Evolutionary conservation across 2,113 vertebrate species (phyloP).

Genomic region (Pycnonotus jocosus): DNA sequence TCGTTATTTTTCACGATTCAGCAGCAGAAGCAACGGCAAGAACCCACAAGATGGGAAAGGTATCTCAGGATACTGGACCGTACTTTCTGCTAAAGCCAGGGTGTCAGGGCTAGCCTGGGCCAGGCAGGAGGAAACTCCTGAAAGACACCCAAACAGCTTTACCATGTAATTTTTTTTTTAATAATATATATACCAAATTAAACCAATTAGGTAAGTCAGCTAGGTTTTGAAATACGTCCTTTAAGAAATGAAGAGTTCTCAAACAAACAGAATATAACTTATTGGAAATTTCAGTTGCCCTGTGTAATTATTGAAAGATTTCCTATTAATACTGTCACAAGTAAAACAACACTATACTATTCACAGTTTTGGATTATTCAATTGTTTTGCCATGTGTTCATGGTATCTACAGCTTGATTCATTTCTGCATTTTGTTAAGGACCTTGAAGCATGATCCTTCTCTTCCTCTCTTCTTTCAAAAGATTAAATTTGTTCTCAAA

Average conservation of each 20-base stretch:
- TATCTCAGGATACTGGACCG: too few relatives aligned
- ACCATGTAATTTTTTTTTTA: background rate
- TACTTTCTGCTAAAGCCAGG: too few relatives aligned
- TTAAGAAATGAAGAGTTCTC: background rate
- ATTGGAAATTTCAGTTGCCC: background rate
- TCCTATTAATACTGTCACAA: background rate
- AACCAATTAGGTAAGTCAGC: background rate
- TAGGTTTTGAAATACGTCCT: background rate
- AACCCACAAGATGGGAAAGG: too few relatives aligned
- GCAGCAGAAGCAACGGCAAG: too few relatives aligned
- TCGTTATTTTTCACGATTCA: too few relatives aligned
- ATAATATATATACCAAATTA: background rate
- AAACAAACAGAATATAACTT: background rate
- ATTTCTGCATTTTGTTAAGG: background rate
- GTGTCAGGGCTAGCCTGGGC: too few relatives aligned
- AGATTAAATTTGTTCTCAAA: background rate
- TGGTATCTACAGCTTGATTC: background rate
- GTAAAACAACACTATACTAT: background rate
- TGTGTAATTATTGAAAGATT: background rate
- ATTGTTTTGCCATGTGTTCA: background rate
- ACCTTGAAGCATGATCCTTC: background rate
- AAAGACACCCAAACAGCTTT: too few relatives aligned
- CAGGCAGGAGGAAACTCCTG: too few relatives aligned
- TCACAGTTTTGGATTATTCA: background rate
- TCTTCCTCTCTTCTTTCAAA: background rate